These are phyloP conservation scores for Eublepharis macularius DNA, from an alignment of 2,113 vertebrate genomes.

Conservation along the genomic window DNA sequence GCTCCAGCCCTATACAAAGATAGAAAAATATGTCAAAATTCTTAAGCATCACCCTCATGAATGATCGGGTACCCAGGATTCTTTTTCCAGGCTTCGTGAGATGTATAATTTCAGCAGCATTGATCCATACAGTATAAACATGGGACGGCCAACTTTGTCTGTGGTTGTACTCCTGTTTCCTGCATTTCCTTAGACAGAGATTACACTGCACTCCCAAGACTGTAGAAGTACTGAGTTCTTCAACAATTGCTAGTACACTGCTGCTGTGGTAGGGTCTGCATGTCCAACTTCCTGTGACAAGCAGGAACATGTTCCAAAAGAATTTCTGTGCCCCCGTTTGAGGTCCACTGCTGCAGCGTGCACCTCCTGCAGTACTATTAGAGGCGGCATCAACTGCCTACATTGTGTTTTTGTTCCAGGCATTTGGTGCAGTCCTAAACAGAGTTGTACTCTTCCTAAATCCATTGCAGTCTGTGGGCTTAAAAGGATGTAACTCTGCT, in stretches of 20 bases:
- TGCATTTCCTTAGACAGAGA: background rate
- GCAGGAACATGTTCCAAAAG: too few species aligned
- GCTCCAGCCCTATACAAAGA: background rate
- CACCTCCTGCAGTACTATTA: too few species aligned
- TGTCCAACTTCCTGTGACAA: too few species aligned
- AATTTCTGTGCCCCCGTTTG: too few species aligned
- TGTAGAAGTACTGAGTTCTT: background rate
- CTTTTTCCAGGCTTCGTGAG: background rate
- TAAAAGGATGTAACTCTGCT: too few species aligned
- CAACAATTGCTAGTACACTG: background rate
- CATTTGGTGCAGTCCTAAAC: too few species aligned
- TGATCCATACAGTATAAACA: background rate
- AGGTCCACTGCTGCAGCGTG: too few species aligned
- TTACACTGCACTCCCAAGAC: background rate
- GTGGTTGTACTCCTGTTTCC: background rate
- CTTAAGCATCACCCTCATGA: background rate
- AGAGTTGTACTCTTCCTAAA: too few species aligned
- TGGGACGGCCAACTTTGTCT: background rate
- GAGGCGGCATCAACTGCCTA: too few species aligned
- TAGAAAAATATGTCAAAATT: conserved; percentile 23
- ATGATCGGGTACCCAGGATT: background rate
- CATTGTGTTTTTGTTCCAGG: too few species aligned
- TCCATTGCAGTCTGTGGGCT: too few species aligned
- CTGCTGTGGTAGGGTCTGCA: background rate
- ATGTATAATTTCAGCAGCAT: background rate